Conservation (phyloP, 1,140 invertebrate genomes). For the Brachionus rubens region DNA sequence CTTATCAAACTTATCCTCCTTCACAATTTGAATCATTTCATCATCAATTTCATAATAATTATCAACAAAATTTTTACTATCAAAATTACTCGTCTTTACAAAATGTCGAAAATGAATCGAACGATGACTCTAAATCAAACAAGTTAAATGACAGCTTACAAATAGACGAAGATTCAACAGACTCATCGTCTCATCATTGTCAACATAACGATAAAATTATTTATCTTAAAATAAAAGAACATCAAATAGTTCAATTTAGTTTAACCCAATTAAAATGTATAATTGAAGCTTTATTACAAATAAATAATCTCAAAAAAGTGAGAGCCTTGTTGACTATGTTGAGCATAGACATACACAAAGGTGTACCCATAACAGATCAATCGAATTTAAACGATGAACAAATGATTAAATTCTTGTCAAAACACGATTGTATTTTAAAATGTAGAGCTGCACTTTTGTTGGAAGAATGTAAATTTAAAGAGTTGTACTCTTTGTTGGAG, state of each 20-base stretch:
- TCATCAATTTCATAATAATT: not conserved
- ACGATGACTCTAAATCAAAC: not conserved
- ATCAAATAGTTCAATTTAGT: slow-evolving; percentile 23
- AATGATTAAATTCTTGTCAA: not conserved
- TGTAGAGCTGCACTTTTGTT: slow-evolving; percentile 96
- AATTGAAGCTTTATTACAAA: slow-evolving; percentile 22
- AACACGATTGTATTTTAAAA: slow-evolving; percentile 83
- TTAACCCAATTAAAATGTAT: slow-evolving; percentile 29
- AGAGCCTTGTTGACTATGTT: not conserved
- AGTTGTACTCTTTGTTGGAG: slow-evolving; percentile 91
- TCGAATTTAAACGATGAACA: not conserved
- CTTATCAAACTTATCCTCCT: not conserved
- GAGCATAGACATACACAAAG: not conserved
- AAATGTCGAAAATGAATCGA: not conserved
- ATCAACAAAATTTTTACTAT: not conserved
- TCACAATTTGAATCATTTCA: not conserved
- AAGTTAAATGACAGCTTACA: not conserved
- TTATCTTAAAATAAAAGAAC: not conserved
- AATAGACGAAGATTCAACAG: not conserved
- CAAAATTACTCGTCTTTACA: not conserved
- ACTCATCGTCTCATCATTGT: not conserved
- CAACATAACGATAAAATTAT: not conserved
- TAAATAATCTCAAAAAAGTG: slow-evolving; percentile 36
- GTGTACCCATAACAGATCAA: not conserved
- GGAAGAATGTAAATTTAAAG: slow-evolving; percentile 71